Percentiles rank a stretch among this genome's conserved stretches.
These are phyloP conservation scores for Chydorus sphaericus DNA, from an alignment of 2,888 invertebrate genomes.

Conservation along the genomic window DNA sequence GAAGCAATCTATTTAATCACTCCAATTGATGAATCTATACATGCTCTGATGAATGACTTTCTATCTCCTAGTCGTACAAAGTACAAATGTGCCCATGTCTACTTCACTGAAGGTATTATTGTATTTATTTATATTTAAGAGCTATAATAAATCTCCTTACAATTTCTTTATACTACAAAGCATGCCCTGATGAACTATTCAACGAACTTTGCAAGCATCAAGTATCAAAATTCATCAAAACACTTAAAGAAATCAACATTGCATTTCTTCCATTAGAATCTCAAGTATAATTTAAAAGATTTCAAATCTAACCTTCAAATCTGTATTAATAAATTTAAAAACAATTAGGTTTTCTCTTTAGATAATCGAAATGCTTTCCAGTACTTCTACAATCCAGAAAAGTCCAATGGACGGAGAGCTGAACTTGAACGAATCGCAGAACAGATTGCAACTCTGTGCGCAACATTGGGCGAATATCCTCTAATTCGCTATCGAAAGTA, in stretches of 20 bases:
- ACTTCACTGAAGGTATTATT: conserved; percentile 88
- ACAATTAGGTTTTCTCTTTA: conserved; percentile 83
- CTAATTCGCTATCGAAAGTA: conserved; percentile 77
- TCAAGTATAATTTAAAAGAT: conserved; percentile 61
- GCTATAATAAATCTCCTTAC: neutral
- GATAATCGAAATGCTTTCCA: conserved; percentile 95
- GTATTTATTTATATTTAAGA: neutral
- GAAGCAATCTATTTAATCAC: conserved; percentile 97
- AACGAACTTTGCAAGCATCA: conserved; percentile 92
- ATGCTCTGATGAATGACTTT: conserved; percentile 81
- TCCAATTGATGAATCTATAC: conserved; percentile 88
- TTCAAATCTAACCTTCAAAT: too few species aligned
- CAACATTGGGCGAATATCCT: conserved; percentile 96
- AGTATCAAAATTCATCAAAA: conserved; percentile 87
- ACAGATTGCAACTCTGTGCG: conserved; percentile 97
- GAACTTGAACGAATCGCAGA: conserved; percentile 96
- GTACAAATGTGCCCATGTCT: conserved; percentile 92
- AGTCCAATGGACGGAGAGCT: conserved; percentile 26
- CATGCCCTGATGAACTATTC: conserved; percentile 92
- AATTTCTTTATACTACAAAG: conserved; percentile 31
- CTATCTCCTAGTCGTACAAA: conserved; percentile 69
- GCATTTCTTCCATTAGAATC: conserved; percentile 95
- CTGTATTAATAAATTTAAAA: too few species aligned
- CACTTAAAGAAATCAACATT: conserved; percentile 96
- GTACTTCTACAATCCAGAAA: conserved; percentile 85